Conservation (phyloP, 2,113 vertebrate species). For the Xiphophorus couchianus region DNA sequence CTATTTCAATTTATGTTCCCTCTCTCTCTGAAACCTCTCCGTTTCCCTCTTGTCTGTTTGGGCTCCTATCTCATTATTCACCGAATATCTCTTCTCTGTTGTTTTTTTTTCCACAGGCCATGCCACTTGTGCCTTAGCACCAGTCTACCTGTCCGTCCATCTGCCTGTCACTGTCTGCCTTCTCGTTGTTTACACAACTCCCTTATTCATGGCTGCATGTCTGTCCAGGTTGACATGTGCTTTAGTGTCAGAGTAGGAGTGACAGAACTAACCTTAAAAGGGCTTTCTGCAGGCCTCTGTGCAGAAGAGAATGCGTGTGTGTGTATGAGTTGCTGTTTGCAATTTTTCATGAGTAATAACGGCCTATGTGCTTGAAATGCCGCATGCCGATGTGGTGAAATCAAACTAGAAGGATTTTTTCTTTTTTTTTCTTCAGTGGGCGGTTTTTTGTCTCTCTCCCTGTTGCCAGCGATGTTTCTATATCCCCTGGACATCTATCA, state of each 20-base stretch:
- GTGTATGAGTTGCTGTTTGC: slow-evolving; percentile 13
- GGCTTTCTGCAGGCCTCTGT: background rate
- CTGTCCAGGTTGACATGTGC: slow-evolving; percentile 16
- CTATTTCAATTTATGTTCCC: slow-evolving; percentile 30
- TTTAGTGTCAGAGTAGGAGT: slow-evolving; percentile 2
- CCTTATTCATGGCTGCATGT: slow-evolving; percentile 23
- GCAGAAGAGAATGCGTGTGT: background rate
- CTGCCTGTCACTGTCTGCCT: slow-evolving; percentile 7
- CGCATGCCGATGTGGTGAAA: slow-evolving; percentile 48
- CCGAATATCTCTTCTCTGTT: slow-evolving; percentile 22
- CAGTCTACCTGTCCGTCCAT: slow-evolving; percentile 33
- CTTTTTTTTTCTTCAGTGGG: slow-evolving; percentile 12
- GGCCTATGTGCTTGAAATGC: slow-evolving; percentile 41
- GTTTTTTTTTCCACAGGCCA: slow-evolving; percentile 1
- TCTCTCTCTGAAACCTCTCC: slow-evolving; percentile 17
- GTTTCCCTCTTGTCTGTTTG: slow-evolving; percentile 6
- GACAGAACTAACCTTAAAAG: slow-evolving; percentile 16
- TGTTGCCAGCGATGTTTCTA: slow-evolving; percentile 26
- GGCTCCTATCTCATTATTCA: slow-evolving; percentile 38
- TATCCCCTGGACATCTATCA: slow-evolving; percentile 34
- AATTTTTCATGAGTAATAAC: slow-evolving; percentile 35
- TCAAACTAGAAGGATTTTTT: slow-evolving; percentile 34
- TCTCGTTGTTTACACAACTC: background rate
- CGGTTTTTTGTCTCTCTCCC: slow-evolving; percentile 6
- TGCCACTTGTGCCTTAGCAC: slow-evolving; percentile 26